Evolutionary conservation across 2,888 invertebrate genomes (phyloP).

Genomic region (Osmoderma eremita): DNA sequence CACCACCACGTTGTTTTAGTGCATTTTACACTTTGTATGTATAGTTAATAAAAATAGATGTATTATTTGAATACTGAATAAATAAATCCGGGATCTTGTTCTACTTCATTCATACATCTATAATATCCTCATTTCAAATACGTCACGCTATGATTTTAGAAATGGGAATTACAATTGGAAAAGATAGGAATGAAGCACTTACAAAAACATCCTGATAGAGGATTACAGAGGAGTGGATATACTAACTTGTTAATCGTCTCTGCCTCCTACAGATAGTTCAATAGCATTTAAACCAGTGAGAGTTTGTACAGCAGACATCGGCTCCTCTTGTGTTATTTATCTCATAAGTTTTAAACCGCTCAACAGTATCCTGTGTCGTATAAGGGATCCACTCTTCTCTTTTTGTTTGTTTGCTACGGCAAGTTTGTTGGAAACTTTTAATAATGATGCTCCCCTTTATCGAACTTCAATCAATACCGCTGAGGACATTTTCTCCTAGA

Average conservation of each 20-base stretch:
- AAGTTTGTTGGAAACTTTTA: slow-evolving; percentile 29
- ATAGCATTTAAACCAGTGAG: slow-evolving; percentile 27
- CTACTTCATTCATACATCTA: too few relatives aligned
- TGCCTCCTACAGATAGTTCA: slow-evolving; percentile 15
- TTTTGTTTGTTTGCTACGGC: background rate
- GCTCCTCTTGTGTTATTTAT: slow-evolving; percentile 6
- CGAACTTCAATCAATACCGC: slow-evolving; percentile 15
- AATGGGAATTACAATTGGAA: too few relatives aligned
- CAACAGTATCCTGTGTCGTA: slow-evolving; percentile 4
- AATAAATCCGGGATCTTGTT: too few relatives aligned
- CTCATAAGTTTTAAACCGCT: slow-evolving; percentile 20
- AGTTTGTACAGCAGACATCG: slow-evolving; percentile 16
- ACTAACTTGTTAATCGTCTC: slow-evolving; percentile 18
- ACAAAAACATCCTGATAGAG: too few relatives aligned
- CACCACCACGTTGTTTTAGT: too few relatives aligned
- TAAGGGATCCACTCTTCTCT: background rate
- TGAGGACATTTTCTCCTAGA: background rate
- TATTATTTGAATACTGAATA: too few relatives aligned
- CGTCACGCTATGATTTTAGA: too few relatives aligned
- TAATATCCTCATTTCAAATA: too few relatives aligned
- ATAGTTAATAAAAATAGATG: too few relatives aligned
- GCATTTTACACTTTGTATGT: too few relatives aligned
- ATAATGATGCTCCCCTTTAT: slow-evolving; percentile 7
- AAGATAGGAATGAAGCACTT: too few relatives aligned
- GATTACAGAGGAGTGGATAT: background rate